These are phyloP conservation scores for Prolemur simus DNA, from an alignment of 2,113 vertebrate genomes.

Conservation along the genomic window DNA sequence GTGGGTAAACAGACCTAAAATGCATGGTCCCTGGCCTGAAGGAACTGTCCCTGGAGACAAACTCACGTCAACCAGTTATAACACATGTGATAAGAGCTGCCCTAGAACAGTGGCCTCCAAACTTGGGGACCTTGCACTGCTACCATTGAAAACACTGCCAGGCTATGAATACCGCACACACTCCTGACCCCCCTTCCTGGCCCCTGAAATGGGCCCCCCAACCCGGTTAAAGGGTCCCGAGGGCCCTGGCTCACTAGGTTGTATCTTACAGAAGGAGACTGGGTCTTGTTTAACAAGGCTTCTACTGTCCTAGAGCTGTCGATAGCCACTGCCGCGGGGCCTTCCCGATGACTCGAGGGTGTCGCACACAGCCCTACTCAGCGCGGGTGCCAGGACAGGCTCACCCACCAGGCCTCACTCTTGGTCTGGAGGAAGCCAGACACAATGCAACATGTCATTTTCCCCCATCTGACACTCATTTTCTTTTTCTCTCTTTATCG, in stretches of 20 bases:
- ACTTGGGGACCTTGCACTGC: neutral
- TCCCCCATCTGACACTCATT: accelerated
- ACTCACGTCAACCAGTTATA: neutral
- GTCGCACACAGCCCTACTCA: neutral
- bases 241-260: neutral
- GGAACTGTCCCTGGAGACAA: neutral
- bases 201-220: neutral
- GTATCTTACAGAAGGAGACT: neutral
- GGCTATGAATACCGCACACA: accelerated
- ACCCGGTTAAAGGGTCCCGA: neutral
- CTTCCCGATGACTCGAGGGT: neutral
- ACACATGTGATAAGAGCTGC: neutral
- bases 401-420: neutral
- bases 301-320: neutral
- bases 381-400: neutral
- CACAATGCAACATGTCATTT: neutral
- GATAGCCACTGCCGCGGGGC: accelerated
- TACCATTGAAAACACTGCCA: neutral
- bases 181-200: no score
- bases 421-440: neutral
- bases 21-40: neutral
- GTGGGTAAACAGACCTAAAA: neutral
- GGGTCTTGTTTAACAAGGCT: neutral
- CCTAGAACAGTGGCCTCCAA: neutral
- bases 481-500: neutral